phyloP scores from a whole-genome alignment of 2,888 invertebrate species.

The Pammene aurita region DNA sequence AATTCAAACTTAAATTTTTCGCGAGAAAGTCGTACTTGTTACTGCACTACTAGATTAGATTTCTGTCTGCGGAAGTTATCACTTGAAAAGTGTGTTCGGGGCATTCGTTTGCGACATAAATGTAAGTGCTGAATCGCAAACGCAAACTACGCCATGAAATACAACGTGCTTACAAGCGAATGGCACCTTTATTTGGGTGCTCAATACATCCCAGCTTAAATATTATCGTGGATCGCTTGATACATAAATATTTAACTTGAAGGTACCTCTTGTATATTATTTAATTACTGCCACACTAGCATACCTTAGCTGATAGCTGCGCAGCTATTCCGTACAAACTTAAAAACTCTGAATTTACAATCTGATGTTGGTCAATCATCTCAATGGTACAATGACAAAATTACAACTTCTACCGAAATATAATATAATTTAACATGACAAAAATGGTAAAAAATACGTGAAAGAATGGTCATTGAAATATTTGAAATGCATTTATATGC shows the following conservation, averaged over 20 bases:
- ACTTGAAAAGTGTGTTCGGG: constrained; percentile 32
- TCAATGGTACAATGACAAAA: too few relatives aligned
- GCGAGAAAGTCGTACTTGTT: constrained; percentile 10
- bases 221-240: background rate
- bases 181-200: constrained; percentile 17
- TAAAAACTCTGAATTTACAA: too few relatives aligned
- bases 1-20: constrained; percentile 14
- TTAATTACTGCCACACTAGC: too few relatives aligned
- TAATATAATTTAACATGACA: too few relatives aligned
- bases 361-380: too few relatives aligned
- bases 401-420: too few relatives aligned
- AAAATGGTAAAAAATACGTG: too few relatives aligned
- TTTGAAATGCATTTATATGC: too few relatives aligned
- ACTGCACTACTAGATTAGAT: constrained; percentile 16
- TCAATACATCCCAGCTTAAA: constrained; percentile 10
- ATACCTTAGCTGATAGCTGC: too few relatives aligned
- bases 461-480: too few relatives aligned
- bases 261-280: background rate
- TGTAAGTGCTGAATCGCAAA: constrained; percentile 33
- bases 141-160: constrained; percentile 23
- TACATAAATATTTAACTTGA: background rate
- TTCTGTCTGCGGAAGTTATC: constrained; percentile 21
- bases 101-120: constrained; percentile 26
- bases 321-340: too few relatives aligned
- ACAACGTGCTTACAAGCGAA: constrained; percentile 22